Percentiles rank a stretch among this genome's conserved stretches.
These are phyloP conservation scores for Aleadryas rufinucha DNA, from an alignment of 2,113 vertebrate species.

Conservation along the genomic window DNA sequence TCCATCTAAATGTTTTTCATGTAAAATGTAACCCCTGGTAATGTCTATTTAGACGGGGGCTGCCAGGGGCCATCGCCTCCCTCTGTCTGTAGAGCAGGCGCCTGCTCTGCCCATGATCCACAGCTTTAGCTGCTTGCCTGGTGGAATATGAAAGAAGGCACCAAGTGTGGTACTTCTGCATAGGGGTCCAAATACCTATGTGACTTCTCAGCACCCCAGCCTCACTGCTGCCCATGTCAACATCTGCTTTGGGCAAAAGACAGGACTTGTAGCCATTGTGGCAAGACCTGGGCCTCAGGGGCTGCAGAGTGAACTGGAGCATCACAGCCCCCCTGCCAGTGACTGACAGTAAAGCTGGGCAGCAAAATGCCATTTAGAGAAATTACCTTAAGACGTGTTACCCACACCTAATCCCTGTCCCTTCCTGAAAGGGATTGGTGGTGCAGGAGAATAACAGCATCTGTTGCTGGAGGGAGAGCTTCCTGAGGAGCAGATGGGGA, in stretches of 20 bases:
- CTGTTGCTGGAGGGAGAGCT: constrained; percentile 5
- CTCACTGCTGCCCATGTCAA: not conserved
- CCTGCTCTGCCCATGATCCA: not conserved
- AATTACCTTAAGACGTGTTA: not conserved
- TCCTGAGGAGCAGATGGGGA: not conserved
- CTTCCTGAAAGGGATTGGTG: not conserved
- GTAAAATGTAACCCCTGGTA: not conserved
- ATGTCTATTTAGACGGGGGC: not conserved
- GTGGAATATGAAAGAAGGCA: not conserved
- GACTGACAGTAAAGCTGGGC: not conserved
- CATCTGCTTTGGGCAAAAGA: not conserved
- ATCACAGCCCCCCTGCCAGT: rapidly evolving
- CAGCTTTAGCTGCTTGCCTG: not conserved
- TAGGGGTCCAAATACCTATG: rapidly evolving
- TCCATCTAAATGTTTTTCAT: not conserved
- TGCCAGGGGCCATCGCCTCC: rapidly evolving
- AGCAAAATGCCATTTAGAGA: not conserved
- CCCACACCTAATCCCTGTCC: not conserved
- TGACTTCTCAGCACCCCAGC: not conserved
- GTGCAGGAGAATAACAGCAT: not conserved
- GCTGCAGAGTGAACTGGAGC: not conserved
- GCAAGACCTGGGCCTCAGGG: not conserved
- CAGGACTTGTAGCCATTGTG: not conserved
- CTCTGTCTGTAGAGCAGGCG: rapidly evolving
- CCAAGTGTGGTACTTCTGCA: not conserved